phyloP scores from a whole-genome alignment of 2,797 vertebrate species.

The Merluccius polli region DNA sequence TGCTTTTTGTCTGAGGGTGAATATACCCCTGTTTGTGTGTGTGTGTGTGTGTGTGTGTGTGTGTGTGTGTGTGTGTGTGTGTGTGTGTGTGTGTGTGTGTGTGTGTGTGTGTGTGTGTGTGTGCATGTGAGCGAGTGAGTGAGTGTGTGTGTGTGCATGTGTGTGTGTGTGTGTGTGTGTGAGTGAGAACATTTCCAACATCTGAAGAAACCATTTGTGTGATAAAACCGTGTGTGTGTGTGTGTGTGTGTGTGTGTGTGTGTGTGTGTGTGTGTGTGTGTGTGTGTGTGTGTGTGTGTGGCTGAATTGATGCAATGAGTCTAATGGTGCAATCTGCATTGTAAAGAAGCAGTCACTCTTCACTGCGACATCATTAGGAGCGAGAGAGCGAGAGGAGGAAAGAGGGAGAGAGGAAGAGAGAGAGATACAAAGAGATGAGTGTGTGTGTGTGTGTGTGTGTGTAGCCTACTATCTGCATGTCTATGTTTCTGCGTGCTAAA shows the following conservation, averaged over 20 bases:
- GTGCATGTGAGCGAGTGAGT: neutral
- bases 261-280: slow-evolving; percentile 1
- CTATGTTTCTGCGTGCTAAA: neutral
- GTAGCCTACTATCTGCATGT: neutral
- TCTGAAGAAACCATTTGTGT: no score
- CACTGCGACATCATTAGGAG: neutral
- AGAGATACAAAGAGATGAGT: neutral
- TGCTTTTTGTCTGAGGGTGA: slow-evolving; percentile 20
- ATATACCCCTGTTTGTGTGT: slow-evolving; percentile 13
- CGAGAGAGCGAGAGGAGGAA: neutral
- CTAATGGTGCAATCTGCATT: neutral
- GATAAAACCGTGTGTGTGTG: neutral
- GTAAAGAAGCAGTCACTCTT: neutral
- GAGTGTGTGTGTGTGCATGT: neutral
- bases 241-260: neutral
- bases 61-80: neutral
- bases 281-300: neutral
- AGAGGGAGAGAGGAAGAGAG: no score
- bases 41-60: neutral
- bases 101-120: neutral
- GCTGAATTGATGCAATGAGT: neutral
- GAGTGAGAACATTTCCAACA: neutral
- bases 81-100: neutral
- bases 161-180: slow-evolving; percentile 4
- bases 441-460: neutral